These are phyloP conservation scores for Lycaon pictus DNA, from an alignment of 2,113 vertebrate genomes.

Conservation along the genomic window DNA sequence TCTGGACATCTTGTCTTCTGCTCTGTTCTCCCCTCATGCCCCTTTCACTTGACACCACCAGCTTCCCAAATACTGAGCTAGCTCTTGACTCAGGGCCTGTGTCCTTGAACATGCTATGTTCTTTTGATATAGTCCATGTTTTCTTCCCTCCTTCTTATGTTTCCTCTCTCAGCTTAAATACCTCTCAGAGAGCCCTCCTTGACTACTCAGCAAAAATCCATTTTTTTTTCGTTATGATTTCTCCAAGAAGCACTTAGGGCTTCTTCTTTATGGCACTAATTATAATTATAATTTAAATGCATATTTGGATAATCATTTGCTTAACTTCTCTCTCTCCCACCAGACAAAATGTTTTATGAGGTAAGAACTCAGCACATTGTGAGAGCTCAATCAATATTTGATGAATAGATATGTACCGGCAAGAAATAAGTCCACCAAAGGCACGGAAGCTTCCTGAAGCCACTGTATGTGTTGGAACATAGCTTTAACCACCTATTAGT, in stretches of 20 bases:
- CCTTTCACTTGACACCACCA: not conserved
- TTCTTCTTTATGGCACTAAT: not conserved
- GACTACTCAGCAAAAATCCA: not conserved
- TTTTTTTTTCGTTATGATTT: not conserved
- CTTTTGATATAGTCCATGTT: not conserved
- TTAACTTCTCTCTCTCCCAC: not conserved
- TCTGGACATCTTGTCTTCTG: not conserved
- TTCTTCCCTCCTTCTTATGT: not conserved
- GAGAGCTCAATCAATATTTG: not conserved
- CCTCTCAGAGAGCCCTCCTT: not conserved
- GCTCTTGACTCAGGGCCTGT: not conserved
- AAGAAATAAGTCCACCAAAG: conserved; percentile 5
- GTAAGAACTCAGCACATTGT: not conserved
- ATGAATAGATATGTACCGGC: not conserved
- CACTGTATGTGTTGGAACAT: not conserved
- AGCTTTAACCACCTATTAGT: not conserved
- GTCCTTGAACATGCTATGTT: not conserved
- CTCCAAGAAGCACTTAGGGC: not conserved
- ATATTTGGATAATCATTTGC: not conserved
- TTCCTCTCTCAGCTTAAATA: not conserved
- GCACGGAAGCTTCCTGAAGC: not conserved
- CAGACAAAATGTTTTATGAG: conserved; percentile 9
- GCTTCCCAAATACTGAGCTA: not conserved
- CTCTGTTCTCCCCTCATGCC: not conserved
- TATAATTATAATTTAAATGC: not conserved